Base-by-base conservation (phyloP, 2,797 vertebrate genomes). In the Tachyglossus aculeatus region DNA sequence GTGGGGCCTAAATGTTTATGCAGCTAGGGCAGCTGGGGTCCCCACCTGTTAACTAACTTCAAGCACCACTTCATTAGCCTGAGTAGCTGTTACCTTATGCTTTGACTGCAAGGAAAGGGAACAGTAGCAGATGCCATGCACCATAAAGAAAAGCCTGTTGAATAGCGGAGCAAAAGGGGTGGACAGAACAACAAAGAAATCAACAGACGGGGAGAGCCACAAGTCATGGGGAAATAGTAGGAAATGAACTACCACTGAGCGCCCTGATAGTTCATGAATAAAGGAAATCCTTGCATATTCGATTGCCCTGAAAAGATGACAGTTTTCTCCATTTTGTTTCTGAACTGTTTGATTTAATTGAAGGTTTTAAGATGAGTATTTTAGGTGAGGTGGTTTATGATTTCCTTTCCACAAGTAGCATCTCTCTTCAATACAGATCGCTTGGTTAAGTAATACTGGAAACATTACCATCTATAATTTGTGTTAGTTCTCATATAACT, bases 1-100 rank as follows among this genome's bases (percentile, higher is more conserved):
- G 29, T 10, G 60, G 78, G 76, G 69, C 70, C 79, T 89, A 77
- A 88, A 56, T 82, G 66, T 68, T 77, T 55, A 15, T 77, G 79
- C 74, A 83, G 59, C 38, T 21, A 61, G 41, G 87, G 85, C 92
- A 94, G 93, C 91, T 93, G 94, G 86, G 87, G 81, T 83, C 88
- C 77, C 91, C 91, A 94, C 94, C 94, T 95, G 93, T 94, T 93
- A 94, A 83, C 88, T 87, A 88, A 75, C 85, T 89, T 83, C 74
- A 90, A 90, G 87, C 87, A 58, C 75, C 77, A 68, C 85, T 89
- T 93, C 91, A 94, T 94, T 91, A 87, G 88, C 74, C 80, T 0
- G 19, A 60, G 80, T 81, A 82, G 86, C 88, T 86, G 51, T 6
- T 80, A 74, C 87, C 69, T 62, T 87, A 2, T 33, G 77, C 60